phyloP scores from a whole-genome alignment of 2,113 vertebrate genomes.

The Xerus inauris region DNA sequence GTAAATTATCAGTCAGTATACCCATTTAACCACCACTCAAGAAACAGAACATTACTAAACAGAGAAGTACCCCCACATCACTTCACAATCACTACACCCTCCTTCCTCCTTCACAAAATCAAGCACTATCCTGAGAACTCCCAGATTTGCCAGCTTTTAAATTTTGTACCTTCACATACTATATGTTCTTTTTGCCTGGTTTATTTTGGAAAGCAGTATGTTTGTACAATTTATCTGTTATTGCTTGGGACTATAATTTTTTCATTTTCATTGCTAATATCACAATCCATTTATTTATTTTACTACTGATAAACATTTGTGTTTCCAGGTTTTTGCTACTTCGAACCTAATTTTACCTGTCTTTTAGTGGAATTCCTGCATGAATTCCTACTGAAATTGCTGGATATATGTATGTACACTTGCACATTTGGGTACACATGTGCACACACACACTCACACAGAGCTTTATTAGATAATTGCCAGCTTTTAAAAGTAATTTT shows the following conservation, averaged over 20 bases:
- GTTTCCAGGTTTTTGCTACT: constrained; percentile 26
- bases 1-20: background rate
- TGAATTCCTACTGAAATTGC: background rate
- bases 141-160: background rate
- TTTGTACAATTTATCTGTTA: background rate
- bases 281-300: constrained; percentile 10
- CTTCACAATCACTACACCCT: background rate
- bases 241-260: background rate
- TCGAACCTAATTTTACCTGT: background rate
- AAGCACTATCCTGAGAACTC: background rate
- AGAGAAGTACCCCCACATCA: background rate
- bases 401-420: background rate
- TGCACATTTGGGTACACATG: no score
- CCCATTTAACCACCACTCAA: background rate
- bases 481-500: constrained; percentile 37
- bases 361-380: background rate
- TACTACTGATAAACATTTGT: background rate
- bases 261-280: background rate
- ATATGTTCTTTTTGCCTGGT: background rate
- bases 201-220: background rate
- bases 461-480: background rate
- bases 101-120: background rate
- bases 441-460: background rate
- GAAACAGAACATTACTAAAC: constrained; percentile 24
- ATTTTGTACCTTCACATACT: background rate